Evolutionary conservation across 2,888 invertebrate species (phyloP).

Genomic region (Tachina fera): DNA sequence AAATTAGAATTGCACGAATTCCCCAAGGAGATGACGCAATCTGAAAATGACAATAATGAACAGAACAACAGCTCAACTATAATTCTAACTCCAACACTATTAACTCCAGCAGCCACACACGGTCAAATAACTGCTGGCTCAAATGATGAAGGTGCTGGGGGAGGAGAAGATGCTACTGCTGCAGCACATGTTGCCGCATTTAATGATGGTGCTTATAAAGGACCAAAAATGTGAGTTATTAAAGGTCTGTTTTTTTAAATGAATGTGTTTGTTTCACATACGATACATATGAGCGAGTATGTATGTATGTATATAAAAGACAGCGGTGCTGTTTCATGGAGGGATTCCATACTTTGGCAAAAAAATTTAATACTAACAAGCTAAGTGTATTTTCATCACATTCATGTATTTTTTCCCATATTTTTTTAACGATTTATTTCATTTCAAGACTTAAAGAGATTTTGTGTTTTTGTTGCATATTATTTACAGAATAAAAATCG

Average conservation of each 20-base stretch:
- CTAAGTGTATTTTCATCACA: no score
- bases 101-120: constrained; percentile 76
- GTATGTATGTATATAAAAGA: not conserved
- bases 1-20: constrained; percentile 80
- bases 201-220: constrained; percentile 76
- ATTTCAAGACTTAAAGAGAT: no score
- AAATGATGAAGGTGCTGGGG: constrained; percentile 18
- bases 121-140: constrained; percentile 68
- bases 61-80: constrained; percentile 79
- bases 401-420: no score
- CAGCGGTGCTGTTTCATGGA: not conserved
- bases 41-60: constrained; percentile 70
- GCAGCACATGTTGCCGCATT: constrained; percentile 5
- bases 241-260: not conserved
- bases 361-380: no score
- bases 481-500: no score
- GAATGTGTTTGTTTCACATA: not conserved
- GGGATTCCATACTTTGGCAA: no score
- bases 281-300: not conserved
- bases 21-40: constrained; percentile 75
- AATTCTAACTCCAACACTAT: constrained; percentile 80
- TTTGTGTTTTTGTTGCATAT: no score
- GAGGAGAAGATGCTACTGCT: constrained; percentile 34
- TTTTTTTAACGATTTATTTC: no score
- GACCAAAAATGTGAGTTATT: constrained; percentile 80